Conservation (phyloP, 2,113 vertebrate genomes). For the Isichthys henryi region DNA sequence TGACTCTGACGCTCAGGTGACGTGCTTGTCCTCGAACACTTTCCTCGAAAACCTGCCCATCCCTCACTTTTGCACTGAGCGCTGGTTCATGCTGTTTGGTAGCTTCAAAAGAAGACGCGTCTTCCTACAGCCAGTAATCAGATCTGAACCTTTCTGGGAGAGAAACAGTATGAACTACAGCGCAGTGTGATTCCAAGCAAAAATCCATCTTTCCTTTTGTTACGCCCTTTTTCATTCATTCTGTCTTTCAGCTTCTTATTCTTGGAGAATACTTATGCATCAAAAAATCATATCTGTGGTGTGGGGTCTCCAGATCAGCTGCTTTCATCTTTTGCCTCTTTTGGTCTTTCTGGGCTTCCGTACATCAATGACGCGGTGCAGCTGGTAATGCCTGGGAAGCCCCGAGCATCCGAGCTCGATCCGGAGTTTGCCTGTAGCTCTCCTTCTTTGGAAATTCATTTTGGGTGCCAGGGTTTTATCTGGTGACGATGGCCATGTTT, state of each 20-base stretch:
- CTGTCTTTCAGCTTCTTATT: background rate
- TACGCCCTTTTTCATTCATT: background rate
- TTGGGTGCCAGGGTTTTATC: background rate
- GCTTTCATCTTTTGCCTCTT: background rate
- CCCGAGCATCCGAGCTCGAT: background rate
- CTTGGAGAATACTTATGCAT: background rate
- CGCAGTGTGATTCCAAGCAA: background rate
- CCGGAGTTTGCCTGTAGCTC: background rate
- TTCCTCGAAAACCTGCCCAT: background rate
- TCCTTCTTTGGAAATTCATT: background rate
- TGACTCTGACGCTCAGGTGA: constrained; percentile 22
- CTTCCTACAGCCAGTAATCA: background rate
- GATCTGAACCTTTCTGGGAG: background rate
- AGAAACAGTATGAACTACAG: constrained; percentile 14
- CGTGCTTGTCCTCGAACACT: background rate
- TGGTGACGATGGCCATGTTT: background rate
- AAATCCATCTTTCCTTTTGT: background rate
- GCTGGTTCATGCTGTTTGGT: constrained; percentile 19
- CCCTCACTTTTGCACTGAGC: background rate
- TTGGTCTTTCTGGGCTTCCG: background rate
- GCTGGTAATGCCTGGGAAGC: background rate
- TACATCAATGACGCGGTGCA: background rate
- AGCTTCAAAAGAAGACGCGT: background rate
- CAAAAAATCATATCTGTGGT: background rate
- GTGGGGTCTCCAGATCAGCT: background rate